These are phyloP conservation scores for Apodemia duryi DNA, from an alignment of 2,888 invertebrate species.

Conservation along the genomic window DNA sequence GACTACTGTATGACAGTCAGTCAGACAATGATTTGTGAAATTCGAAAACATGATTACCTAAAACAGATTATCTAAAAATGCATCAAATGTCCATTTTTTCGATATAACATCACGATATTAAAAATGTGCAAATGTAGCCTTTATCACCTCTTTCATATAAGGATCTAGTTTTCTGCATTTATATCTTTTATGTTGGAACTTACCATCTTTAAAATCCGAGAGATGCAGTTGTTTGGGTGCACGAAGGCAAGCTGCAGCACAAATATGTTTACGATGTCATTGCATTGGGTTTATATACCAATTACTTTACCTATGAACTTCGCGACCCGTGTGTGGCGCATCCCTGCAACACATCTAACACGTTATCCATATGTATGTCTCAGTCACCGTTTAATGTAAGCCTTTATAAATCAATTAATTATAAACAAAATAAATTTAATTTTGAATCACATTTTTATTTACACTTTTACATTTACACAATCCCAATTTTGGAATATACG, in stretches of 20 bases:
- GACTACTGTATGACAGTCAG: too few relatives aligned
- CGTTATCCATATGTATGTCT: slow-evolving; percentile 18
- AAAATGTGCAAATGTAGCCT: neutral
- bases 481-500: too few relatives aligned
- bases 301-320: slow-evolving; percentile 76
- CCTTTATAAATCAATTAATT: slow-evolving; percentile 15
- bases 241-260: slow-evolving; percentile 47
- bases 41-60: too few relatives aligned
- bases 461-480: too few relatives aligned
- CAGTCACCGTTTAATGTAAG: slow-evolving; percentile 24
- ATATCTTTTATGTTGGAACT: neutral
- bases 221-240: slow-evolving; percentile 45
- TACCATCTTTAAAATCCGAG: slow-evolving; percentile 25
- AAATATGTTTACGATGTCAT: slow-evolving; percentile 68
- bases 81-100: too few relatives aligned
- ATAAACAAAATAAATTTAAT: neutral
- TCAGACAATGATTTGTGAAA: too few relatives aligned
- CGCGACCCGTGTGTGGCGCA: slow-evolving; percentile 58
- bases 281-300: slow-evolving; percentile 71
- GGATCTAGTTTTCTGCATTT: neutral
- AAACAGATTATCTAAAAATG: too few relatives aligned
- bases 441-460: too few relatives aligned
- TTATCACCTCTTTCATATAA: neutral
- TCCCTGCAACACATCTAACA: slow-evolving; percentile 53
- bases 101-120: too few relatives aligned